A percentile compares a stretch with the other conserved stretches of the same genome.
phyloP scores from a whole-genome alignment of 2,113 vertebrate species.

The Sinocyclocheilus rhinocerous region DNA sequence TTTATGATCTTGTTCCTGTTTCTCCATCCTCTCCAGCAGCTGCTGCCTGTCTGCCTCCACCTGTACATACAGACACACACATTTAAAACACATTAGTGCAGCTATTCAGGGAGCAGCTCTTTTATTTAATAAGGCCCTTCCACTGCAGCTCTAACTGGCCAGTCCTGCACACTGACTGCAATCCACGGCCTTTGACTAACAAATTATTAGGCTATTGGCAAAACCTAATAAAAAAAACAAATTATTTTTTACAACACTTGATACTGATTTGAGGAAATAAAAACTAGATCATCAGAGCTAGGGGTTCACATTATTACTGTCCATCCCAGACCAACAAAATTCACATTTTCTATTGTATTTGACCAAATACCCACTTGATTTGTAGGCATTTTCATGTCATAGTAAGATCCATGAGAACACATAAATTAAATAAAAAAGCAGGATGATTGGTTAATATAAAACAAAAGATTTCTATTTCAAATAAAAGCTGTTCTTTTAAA shows the following conservation, averaged over 20 bases:
- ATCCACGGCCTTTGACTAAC: not conserved
- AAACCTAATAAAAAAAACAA: not conserved
- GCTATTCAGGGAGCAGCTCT: not conserved
- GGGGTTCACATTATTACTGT: not conserved
- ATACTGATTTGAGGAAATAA: not conserved
- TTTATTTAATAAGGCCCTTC: conserved; percentile 7
- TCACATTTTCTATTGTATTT: not conserved
- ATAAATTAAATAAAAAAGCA: too few species aligned
- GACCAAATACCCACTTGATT: not conserved
- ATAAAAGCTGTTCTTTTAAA: too few species aligned
- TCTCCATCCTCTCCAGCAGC: conserved; percentile 81
- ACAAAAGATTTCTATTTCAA: too few species aligned
- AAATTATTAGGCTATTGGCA: not conserved
- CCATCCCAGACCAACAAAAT: not conserved
- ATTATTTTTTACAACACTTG: not conserved
- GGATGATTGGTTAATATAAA: too few species aligned
- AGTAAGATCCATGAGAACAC: not conserved
- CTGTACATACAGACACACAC: conserved; percentile 16
- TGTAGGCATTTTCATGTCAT: too few species aligned
- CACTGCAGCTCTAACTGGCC: not conserved
- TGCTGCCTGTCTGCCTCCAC: conserved; percentile 81
- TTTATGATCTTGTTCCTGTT: conserved; percentile 83
- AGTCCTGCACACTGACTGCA: conserved; percentile 3
- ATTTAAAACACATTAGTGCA: conserved; percentile 2
- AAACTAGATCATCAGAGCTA: not conserved